Base-by-base conservation (phyloP, 2,888 invertebrate genomes). In the Morpho achilles region DNA sequence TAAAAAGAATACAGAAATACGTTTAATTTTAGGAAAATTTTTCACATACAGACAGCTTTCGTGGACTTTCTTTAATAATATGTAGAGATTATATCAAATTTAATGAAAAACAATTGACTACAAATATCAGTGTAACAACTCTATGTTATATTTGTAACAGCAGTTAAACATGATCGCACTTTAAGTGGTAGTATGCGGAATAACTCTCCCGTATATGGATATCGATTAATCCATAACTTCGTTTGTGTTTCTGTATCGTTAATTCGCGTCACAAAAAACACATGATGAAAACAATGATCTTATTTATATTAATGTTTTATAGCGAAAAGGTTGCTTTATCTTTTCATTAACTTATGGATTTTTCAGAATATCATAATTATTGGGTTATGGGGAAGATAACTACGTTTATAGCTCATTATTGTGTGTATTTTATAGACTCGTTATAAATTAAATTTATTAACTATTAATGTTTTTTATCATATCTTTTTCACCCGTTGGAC, bases 131-230 rank as follows among this genome's bases (percentile, higher is more conserved):
- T 41, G 10, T 50, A 49, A 60, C 82, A 70, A 56, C 85, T 84
- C 84, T 74, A n/a, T 55, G 63, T 32, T 68, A 79, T 69, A 84
- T 85, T 69, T 83, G 76, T 84, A 81, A 69, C 80, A 74, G 67
- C 71, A 70, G 74, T 73, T 75, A 76, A 53, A 53, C 75, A 76
- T 65, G 67, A 65, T 62, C 61, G 55, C 53, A 41, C 50, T 68
- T 62, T 53, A 56, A 64, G 62, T 62, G 80, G 62, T 62, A 80
- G 83, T 73, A 87, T 84, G 84, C 84, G 86, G 85, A 87, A 84
- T 80, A 70, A 64, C 69, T 62, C 59, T 58, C 60, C 77, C 73
- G 60, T 78, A 73, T 71, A 77, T 67, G 79, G 75, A 65, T 66
- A 60, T 68, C 64, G 65, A 64, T 68, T 71, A 74, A 74, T 70